phyloP scores from a whole-genome alignment of 2,888 invertebrate species.

The Zeuzera pyrina region DNA sequence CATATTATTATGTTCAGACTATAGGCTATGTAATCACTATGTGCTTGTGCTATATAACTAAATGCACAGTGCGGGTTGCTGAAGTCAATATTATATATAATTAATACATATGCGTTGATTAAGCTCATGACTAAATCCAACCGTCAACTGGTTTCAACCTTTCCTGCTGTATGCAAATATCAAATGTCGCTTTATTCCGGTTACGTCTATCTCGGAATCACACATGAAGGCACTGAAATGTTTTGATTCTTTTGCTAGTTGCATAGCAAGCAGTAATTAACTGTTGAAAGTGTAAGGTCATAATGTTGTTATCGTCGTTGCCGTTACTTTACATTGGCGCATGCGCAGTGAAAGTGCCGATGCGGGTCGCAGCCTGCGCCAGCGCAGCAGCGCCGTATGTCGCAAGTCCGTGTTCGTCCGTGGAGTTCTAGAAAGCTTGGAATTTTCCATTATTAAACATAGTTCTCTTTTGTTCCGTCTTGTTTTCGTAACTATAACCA shows the following conservation, averaged over 20 bases:
- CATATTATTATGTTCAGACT: too few relatives aligned
- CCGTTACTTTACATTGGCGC: slow-evolving; percentile 11
- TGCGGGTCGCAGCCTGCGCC: slow-evolving; percentile 21
- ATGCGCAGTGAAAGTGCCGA: slow-evolving; percentile 56
- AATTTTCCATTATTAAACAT: slow-evolving; percentile 38
- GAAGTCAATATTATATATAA: too few relatives aligned
- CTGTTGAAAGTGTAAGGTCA: slow-evolving; percentile 32
- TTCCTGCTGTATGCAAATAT: slow-evolving; percentile 13
- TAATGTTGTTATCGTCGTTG: slow-evolving; percentile 11
- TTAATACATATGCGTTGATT: too few relatives aligned
- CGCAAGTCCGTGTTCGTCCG: slow-evolving; percentile 32
- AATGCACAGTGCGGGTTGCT: too few relatives aligned
- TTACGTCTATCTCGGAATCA: slow-evolving; percentile 12
- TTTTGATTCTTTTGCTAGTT: slow-evolving; percentile 8
- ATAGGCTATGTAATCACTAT: too few relatives aligned
- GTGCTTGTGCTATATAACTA: too few relatives aligned
- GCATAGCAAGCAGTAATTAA: slow-evolving; percentile 8
- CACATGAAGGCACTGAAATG: slow-evolving; percentile 4
- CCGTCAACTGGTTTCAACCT: slow-evolving; percentile 13
- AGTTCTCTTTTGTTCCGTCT: slow-evolving; percentile 24
- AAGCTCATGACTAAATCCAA: slow-evolving; percentile 21
- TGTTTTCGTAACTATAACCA: slow-evolving; percentile 19
- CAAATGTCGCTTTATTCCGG: slow-evolving; percentile 14
- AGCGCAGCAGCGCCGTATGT: slow-evolving; percentile 24
- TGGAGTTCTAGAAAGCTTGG: slow-evolving; percentile 53